A percentile compares a stretch with the other conserved stretches of the same genome.
Evolutionary conservation across 1,140 invertebrate genomes (phyloP).

Genomic region (Drosophila arizonae): DNA sequence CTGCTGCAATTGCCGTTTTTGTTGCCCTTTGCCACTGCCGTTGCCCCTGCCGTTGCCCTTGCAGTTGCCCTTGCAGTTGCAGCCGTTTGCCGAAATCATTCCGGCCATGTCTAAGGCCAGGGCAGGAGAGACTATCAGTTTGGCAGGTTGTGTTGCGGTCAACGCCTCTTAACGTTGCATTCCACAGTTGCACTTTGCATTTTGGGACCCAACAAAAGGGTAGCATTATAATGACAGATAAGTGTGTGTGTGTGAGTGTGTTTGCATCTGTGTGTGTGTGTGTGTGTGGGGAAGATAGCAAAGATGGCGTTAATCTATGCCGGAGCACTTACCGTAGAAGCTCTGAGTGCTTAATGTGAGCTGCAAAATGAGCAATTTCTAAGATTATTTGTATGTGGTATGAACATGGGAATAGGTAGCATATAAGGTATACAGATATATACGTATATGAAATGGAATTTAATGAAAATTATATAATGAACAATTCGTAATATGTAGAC

Average conservation of each 20-base stretch:
- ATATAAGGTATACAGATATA: not conserved
- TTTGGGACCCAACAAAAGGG: slow-evolving; percentile 16
- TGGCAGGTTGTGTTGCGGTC: slow-evolving; percentile 47
- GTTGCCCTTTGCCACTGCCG: no score
- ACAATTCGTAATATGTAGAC: no score
- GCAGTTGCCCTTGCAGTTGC: not conserved
- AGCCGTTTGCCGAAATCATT: slow-evolving; percentile 30
- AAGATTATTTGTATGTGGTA: not conserved
- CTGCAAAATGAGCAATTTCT: slow-evolving; percentile 8
- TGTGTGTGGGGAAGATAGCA: not conserved
- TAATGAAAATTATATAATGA: no score
- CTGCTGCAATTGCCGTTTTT: not conserved
- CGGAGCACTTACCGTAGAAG: slow-evolving; percentile 23
- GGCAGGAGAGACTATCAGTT: slow-evolving; percentile 29
- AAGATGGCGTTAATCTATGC: slow-evolving; percentile 38
- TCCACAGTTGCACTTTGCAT: slow-evolving; percentile 38
- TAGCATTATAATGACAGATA: slow-evolving; percentile 33
- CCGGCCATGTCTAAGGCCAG: slow-evolving; percentile 10
- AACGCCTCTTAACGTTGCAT: slow-evolving; percentile 21
- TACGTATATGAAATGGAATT: no score
- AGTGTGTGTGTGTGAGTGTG: not conserved
- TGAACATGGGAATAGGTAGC: not conserved
- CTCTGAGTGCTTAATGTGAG: not conserved
- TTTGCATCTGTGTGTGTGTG: not conserved
- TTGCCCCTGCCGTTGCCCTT: not conserved